Evolutionary conservation across 2,113 vertebrate genomes (phyloP), one percentile per base, ranked within the genome.

Genomic region (Cinclus mexicanus): DNA sequence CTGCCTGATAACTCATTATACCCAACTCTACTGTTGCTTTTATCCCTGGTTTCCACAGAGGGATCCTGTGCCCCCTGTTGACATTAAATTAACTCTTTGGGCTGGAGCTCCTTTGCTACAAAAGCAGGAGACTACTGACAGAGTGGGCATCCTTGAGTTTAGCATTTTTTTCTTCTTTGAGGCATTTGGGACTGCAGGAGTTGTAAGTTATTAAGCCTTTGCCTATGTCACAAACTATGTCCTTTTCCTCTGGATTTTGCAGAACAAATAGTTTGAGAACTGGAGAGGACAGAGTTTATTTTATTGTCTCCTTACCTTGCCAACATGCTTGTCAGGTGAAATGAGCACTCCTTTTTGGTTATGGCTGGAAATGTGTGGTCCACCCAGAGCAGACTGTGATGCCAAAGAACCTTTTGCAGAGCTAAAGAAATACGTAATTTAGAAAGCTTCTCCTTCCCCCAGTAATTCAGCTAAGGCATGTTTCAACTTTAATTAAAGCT

Each of bases 401-500:
- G 11, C 26, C 46, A 77, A 89, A 74, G 47, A 80, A 90, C 5
- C 29, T 92, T 79, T 46, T n/a, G 24, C 24, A 91, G 44, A 86
- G 26, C 26, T 83, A 17, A 60, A 88, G 57, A 83, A 90, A 91
- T 77, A 83, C 7, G 28, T 70, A 26, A 59, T 70, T 89, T 74
- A 88, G 56, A 85, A 85, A 94, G 59, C 20, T 83, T 74, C 64
- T 85, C 18, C 35, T 81, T 92, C 35, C 42, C 31, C 12, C 50
- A 31, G 52, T 12, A 88, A 39, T 33, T 90, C 67, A 88, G 72
- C 14, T 86, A 94, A 90, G 31, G 26, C 52, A 55, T 1, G 4
- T 94, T 95, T 88, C 75, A 67, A 18, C 22, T 90, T 33, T 70
- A 76, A 67, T 60, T 77, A 92, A 88, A 90, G 67, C 47, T 88